Base-by-base conservation (phyloP, 2,888 invertebrate genomes). In the Nomada ferruginata region DNA sequence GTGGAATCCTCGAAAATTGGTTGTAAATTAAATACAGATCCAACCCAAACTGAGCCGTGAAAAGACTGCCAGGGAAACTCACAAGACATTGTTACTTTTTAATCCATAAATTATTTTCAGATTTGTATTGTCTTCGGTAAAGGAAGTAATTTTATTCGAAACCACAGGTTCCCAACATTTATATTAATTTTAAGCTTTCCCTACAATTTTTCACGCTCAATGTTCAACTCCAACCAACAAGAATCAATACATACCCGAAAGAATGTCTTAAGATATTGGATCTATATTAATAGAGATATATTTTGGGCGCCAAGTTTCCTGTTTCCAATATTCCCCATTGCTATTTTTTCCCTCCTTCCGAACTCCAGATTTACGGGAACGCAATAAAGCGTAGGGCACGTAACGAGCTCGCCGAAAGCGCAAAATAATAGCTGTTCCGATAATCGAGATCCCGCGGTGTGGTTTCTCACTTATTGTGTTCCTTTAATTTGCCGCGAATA, bases 401-500 rank as follows among this genome's bases (percentile, higher is more conserved):
- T 66, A 60, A 60, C 68, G 47, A 57, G n/a, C 47, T n/a, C 44
- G 60, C 18, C 29, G 61, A 69, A 69, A 61, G 52, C 52, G 2
- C 29, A 2, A 69, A 69, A 60, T 75, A 75, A 69, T 69, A 42
- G 60, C 69, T 60, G 68, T 60, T 44, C 75, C 75, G 68, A 76
- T 61, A 76, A 76, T 69, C 61, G 69, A 47, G 53, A 76, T 29
- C 65, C 50, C 50, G 60, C 36, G 60, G 52, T 44, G 29, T 36
- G 52, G 20, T 69, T 61, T 60, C 47, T 66, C 75, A 60, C 60
- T 47, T 66, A 66, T 66, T 74, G 60, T 66, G 61, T 9, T 52
- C 65, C 36, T 53, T 61, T 61, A 78, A 78, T 78, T 78, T 61
- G 26, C 36, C 66, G 26, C 53, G 66, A 66, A 61, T 66, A 78